Evolutionary conservation across 2,797 vertebrate species (phyloP), one percentile per base, ranked within the genome.

Genomic region (Brachyrhaphis roseni): DNA sequence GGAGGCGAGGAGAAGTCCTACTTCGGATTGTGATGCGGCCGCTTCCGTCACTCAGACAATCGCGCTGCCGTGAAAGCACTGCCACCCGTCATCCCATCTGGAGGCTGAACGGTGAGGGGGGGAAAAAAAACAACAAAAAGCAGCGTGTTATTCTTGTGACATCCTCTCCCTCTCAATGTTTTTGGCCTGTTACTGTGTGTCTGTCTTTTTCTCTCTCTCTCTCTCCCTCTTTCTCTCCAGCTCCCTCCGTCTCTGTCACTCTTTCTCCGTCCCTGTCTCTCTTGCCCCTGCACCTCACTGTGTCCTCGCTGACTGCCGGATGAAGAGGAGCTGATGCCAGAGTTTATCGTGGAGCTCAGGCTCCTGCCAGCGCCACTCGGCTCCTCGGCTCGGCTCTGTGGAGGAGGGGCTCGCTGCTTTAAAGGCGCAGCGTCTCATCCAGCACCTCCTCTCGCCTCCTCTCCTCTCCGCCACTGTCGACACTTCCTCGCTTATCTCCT

Each of bases 271-370:
- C 92, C 81, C 88, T 70, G 82, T 53, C 72, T 91, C 90, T 92
- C 88, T 91, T 92, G 92, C 93, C 92, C 92, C 92, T 85, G 88
- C 85, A 75, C 92, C 93, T 93, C 88, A 77, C 92, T 86, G 92
- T 92, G 92, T 95, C 92, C 94, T 95, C 92, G 62, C 92, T 90
- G 93, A 95, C 94, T 95, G 95, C 89, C 91, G 91, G 94, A 95
- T 95, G 94, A 92, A 94, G 94, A 91, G 93, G 94, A 95, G 94
- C 95, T 95, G 96, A 95, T 95, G 95, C 94, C 94, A 94, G 95
- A 96, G 95, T 96, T 96, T 95, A 96, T 95, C 88, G 92, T 92
- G 93, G 93, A 92, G 94, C 94, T 95, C 94, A 85, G 93, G 94
- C 93, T 95, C 90, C 94, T 94, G 90, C 93, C 93, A 95, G 93